Base-by-base conservation (phyloP, 2,113 vertebrate species). In the Melanerpes formicivorus region DNA sequence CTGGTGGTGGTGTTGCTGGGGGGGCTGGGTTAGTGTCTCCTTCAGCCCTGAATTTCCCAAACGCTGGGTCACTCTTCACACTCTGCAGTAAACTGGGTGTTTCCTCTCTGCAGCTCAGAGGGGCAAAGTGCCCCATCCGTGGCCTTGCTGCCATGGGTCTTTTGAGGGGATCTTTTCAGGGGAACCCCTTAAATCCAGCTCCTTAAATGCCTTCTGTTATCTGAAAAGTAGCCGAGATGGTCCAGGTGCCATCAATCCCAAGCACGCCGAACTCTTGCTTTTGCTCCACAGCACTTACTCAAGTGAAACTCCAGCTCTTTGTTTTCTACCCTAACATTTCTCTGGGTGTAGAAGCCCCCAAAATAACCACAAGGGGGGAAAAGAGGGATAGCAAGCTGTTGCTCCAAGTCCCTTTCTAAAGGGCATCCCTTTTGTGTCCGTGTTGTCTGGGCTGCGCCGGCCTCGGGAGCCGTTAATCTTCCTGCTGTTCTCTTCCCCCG, bases 401-500 rank as follows among this genome's bases (percentile, higher is more conserved):
- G 54, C 88, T 94, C 27, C 9, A 7, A 70, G 64, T 50, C 60
- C 67, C 40, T 90, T 88, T 81, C 66, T 90, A n/a, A 40, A 0
- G 19, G 67, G 10, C 46, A 13, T 88, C 86, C 71, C 74, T 82
- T 50, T 71, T 58, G 90, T 58, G 90, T 94, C n/a, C 29, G 11
- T 92, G 32, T 94, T 96, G 94, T 96, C 92, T 96, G 88, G 87
- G 75, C 88, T 96, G 44, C 58, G 12, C 77, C 11, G 12, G 64
- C 26, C 88, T 93, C 40, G 0, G 94, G 95, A 97, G 77, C 89
- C 5, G 25, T 97, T 97, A 78, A 94, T 97, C 94, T 96, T 96
- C 85, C 85, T 92, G 78, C 59, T 81, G 77, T 95, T 97, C 97
- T 96, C 74, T 94, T 92, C 95, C 93, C 93, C 73, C 29, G 64